These are phyloP conservation scores for Prosapia bicincta DNA, from an alignment of 2,888 invertebrate species.

Conservation along the genomic window DNA sequence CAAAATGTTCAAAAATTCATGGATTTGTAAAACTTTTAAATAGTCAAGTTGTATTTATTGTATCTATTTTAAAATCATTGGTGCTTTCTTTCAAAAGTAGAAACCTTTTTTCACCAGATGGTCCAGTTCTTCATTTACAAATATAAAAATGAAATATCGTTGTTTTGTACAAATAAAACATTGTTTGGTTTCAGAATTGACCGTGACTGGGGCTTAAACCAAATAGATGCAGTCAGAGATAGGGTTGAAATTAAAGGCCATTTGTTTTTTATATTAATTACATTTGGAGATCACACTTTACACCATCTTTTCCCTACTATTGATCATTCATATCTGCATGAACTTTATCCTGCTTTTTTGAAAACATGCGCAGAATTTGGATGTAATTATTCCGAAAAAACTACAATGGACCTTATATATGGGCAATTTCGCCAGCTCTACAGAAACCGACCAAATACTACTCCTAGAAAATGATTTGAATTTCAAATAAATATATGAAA, in stretches of 20 bases:
- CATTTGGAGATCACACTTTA: constrained; percentile 73
- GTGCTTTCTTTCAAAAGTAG: too few species aligned
- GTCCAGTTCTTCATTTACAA: too few species aligned
- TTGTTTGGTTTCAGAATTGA: constrained; percentile 36
- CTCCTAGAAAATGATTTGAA: too few species aligned
- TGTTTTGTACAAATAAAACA: too few species aligned
- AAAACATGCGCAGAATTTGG: constrained; percentile 64
- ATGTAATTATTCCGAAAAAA: constrained; percentile 48
- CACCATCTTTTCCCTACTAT: constrained; percentile 80
- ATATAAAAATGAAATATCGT: too few species aligned
- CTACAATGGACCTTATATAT: constrained; percentile 59
- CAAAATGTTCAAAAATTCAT: too few species aligned
- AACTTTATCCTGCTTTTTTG: constrained; percentile 59
- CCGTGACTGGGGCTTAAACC: constrained; percentile 74
- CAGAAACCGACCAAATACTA: constrained; percentile 17
- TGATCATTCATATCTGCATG: constrained; percentile 68
- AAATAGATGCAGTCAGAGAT: constrained; percentile 70
- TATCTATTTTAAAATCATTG: constrained; percentile 23
- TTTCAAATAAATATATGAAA: too few species aligned
- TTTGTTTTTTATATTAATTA: constrained; percentile 63
- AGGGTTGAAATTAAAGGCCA: constrained; percentile 63
- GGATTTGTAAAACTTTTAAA: too few species aligned
- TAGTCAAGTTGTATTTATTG: constrained; percentile 31
- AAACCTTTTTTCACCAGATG: too few species aligned
- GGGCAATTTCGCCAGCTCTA: constrained; percentile 64